Evolutionary conservation across 2,888 invertebrate species (phyloP).

Genomic region (Mycogona germanica): DNA sequence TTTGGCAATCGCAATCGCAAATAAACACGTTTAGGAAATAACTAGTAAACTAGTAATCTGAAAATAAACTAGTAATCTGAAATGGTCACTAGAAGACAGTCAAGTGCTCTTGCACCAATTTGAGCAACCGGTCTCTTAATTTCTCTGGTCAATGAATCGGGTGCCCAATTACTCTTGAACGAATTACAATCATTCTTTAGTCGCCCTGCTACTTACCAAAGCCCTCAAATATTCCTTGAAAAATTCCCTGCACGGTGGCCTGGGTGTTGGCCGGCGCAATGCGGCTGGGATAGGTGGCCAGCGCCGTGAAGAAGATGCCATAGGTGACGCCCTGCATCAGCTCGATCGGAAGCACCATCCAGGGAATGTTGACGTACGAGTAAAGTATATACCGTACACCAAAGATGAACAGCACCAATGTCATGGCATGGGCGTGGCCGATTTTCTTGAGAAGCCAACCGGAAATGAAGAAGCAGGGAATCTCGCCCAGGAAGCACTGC

Average conservation of each 20-base stretch:
- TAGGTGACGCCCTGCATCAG: conserved; percentile 16
- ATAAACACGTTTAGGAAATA: too few relatives aligned
- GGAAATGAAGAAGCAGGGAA: conserved; percentile 59
- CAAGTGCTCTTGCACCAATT: too few relatives aligned
- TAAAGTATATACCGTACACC: conserved; percentile 50
- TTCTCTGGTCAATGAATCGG: too few relatives aligned
- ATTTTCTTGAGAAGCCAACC: conserved; percentile 73
- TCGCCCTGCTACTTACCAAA: conserved; percentile 5
- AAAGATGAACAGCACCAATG: conserved; percentile 67
- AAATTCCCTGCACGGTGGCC: conserved; percentile 16
- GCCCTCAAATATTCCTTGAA: conserved; percentile 10
- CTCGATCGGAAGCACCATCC: conserved; percentile 17
- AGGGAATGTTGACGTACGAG: conserved; percentile 11
- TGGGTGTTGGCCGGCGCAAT: conserved; percentile 5
- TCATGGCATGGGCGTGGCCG: conserved; percentile 68
- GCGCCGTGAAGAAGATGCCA: conserved; percentile 14
- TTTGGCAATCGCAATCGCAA: too few relatives aligned
- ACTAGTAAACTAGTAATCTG: too few relatives aligned
- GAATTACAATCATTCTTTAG: too few relatives aligned
- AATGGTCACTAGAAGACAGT: too few relatives aligned
- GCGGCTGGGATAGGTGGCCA: conserved; percentile 11
- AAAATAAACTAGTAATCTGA: too few relatives aligned
- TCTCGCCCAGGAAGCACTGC: conserved; percentile 51
- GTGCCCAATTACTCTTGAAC: too few relatives aligned
- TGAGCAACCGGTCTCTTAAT: too few relatives aligned